Evolutionary conservation across 1,140 invertebrate genomes (phyloP).

Genomic region (Drosophila bocqueti): DNA sequence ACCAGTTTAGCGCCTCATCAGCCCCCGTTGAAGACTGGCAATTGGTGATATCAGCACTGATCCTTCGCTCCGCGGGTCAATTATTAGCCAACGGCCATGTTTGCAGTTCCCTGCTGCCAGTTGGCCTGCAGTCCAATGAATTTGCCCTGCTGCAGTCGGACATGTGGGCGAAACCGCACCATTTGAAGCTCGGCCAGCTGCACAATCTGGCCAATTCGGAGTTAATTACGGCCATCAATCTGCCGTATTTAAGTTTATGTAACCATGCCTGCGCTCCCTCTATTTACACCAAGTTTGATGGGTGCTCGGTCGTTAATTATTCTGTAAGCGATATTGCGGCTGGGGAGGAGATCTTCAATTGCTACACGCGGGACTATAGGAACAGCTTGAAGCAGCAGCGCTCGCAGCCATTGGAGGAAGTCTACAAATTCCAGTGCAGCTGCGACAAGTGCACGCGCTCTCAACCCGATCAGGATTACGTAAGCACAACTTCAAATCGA

Average conservation of each 20-base stretch:
- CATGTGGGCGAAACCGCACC: slow-evolving; percentile 55
- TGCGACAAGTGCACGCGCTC: slow-evolving; percentile 49
- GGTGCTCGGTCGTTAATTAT: slow-evolving; percentile 42
- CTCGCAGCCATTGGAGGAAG: slow-evolving; percentile 23
- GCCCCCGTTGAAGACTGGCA: slow-evolving; percentile 51
- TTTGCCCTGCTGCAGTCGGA: slow-evolving; percentile 48
- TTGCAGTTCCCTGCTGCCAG: slow-evolving; percentile 34
- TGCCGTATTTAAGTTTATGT: slow-evolving; percentile 70
- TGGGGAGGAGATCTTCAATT: slow-evolving; percentile 71
- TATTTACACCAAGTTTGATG: slow-evolving; percentile 57
- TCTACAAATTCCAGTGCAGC: slow-evolving; percentile 66
- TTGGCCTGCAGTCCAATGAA: slow-evolving; percentile 21
- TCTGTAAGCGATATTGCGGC: slow-evolving; percentile 23
- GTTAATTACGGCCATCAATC: slow-evolving; percentile 60
- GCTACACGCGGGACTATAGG: slow-evolving; percentile 61
- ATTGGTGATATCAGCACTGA: slow-evolving; percentile 50
- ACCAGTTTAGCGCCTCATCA: neutral
- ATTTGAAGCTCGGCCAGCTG: slow-evolving; percentile 50
- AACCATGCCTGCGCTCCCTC: slow-evolving; percentile 69
- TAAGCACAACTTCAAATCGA: slow-evolving; percentile 25
- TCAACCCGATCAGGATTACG: slow-evolving; percentile 61
- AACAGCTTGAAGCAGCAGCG: slow-evolving; percentile 32
- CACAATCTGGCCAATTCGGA: slow-evolving; percentile 42
- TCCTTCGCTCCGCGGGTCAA: slow-evolving; percentile 65
- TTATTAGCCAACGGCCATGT: slow-evolving; percentile 69